Evolutionary conservation across 1,140 invertebrate genomes (phyloP).

Genomic region (Lethocerus indicus): DNA sequence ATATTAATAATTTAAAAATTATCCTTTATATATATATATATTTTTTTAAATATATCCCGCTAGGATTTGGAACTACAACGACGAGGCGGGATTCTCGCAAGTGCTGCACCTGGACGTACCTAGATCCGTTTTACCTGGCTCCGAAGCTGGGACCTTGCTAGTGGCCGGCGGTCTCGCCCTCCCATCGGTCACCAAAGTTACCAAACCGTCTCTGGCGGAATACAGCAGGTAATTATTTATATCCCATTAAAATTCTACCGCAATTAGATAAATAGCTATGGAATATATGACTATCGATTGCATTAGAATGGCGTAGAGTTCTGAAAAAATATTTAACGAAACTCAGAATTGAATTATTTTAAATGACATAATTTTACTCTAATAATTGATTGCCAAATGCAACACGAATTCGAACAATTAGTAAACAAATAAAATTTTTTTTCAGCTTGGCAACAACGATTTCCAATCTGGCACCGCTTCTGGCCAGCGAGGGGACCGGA

Average conservation of each 20-base stretch:
- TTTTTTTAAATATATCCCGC: conserved; percentile 16
- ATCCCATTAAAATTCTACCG: neutral
- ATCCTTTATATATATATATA: no score
- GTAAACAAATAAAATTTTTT: no score
- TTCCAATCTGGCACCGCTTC: conserved; percentile 24
- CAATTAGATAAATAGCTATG: no score
- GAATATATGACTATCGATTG: no score
- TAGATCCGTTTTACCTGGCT: conserved; percentile 37
- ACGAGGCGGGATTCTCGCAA: conserved; percentile 46
- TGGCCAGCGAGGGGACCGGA: conserved; percentile 17
- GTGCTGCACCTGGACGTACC: conserved; percentile 41
- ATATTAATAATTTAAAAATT: no score
- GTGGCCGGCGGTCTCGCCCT: conserved; percentile 38
- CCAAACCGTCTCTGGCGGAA: conserved; percentile 9
- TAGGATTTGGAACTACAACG: conserved; percentile 48
- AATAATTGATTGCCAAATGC: no score
- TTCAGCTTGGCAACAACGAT: conserved; percentile 23
- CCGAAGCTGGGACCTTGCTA: conserved; percentile 35
- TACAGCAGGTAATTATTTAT: conserved; percentile 11
- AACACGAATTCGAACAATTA: no score
- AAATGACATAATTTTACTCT: no score
- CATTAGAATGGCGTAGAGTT: no score
- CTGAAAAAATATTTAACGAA: no score
- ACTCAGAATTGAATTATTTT: no score
- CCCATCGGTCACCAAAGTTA: conserved; percentile 19